phyloP scores from a whole-genome alignment of 2,888 invertebrate species.

The Lydus trimaculatus region DNA sequence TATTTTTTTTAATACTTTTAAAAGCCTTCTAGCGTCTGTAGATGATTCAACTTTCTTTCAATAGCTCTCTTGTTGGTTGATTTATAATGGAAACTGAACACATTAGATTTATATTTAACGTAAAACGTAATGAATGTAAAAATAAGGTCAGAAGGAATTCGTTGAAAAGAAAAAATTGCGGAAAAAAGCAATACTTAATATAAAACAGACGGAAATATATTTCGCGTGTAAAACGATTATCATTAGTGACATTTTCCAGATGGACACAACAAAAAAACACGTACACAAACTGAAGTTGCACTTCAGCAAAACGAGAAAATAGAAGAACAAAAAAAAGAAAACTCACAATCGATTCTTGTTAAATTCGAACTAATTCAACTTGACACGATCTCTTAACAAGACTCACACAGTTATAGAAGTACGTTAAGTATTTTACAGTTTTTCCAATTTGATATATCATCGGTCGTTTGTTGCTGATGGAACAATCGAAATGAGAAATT shows the following conservation, averaged over 20 bases:
- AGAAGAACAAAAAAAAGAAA: neutral
- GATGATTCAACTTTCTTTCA: neutral
- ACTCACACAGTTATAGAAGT: neutral
- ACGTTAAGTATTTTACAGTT: neutral
- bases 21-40: neutral
- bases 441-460: neutral
- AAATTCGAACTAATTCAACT: neutral
- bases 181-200: neutral
- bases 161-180: neutral
- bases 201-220: neutral
- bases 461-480: too few species aligned
- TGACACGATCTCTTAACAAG: neutral
- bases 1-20: neutral
- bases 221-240: neutral
- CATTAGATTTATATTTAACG: slow-evolving; percentile 1
- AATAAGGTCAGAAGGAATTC: neutral
- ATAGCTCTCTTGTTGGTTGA: neutral
- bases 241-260: neutral
- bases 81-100: neutral
- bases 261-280: neutral
- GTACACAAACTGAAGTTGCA: neutral
- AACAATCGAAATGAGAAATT: too few species aligned
- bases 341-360: neutral
- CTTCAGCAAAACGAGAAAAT: neutral
- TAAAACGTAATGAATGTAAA: neutral